Base-by-base conservation (phyloP, 2,888 invertebrate species). In the Platycheirus albimanus region DNA sequence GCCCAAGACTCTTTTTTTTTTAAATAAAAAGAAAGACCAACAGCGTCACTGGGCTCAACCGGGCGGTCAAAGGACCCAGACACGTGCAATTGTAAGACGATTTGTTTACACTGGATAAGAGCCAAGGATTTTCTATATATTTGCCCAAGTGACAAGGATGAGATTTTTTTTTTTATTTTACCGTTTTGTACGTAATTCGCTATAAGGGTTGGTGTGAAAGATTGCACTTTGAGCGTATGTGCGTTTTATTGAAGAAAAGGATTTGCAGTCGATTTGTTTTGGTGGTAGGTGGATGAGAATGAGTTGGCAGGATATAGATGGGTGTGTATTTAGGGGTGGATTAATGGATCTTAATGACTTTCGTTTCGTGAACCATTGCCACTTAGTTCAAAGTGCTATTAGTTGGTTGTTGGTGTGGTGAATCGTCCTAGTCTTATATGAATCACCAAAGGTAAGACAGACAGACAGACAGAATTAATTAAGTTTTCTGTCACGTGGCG, bases 191-290 rank as follows among this genome's bases (percentile, higher is more conserved):
- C n/a, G n/a, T n/a, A n/a, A 13, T 41, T 20, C 38, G 41, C 15
- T 41, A n/a, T n/a, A 19, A 69, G 84, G 87, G 87, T 88, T 87
- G 88, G 89, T 89, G 89, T 89, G 89, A 89, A 89, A 87, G 88
- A 88, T 89, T 87, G 86, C 90, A 90, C 90, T 88, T 88, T 85
- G 86, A 52, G 17, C 83, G 83, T 78, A 83, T 83, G 83, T 78
- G 83, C 78, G 83, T 74, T 69, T 83, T 83, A 63, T 83, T 78
- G 78, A 72, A 64, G 78, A 64, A 78, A 78, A 74, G 83, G 83
- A 83, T 83, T 83, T 78, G 72, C 83, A 78, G 83, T 72, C 72
- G 72, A 83, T 83, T 83, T 83, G 83, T 74, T 74, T 72, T 61
- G 45, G 30, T 66, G 54, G 54, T 41, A 67, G 72, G 67, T 56